phyloP scores from a whole-genome alignment of 1,140 invertebrate genomes.

The Zophobas morio region DNA sequence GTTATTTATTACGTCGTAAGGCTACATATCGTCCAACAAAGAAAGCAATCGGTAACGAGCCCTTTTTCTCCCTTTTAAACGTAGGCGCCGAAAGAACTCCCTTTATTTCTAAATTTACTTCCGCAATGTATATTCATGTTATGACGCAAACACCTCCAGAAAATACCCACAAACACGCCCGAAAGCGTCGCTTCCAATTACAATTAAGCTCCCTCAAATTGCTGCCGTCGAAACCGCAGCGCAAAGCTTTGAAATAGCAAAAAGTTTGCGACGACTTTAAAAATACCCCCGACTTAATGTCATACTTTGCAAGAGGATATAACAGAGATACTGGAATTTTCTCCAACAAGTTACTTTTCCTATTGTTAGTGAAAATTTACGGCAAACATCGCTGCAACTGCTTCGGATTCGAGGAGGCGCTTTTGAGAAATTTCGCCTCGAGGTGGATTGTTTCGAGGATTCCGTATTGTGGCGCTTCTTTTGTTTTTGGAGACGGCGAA shows the following conservation, averaged over 20 bases:
- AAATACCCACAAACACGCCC: neutral
- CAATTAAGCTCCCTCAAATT: neutral
- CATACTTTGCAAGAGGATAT: slow-evolving; percentile 9
- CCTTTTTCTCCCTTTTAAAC: too few relatives aligned
- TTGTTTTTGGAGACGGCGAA: too few relatives aligned
- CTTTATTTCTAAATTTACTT: too few relatives aligned
- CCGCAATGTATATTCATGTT: too few relatives aligned
- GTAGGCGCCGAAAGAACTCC: too few relatives aligned
- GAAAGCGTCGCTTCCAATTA: neutral
- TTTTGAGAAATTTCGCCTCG: slow-evolving; percentile 16
- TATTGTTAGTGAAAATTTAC: slow-evolving; percentile 20
- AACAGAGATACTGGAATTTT: neutral
- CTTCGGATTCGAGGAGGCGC: slow-evolving; percentile 12
- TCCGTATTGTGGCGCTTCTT: too few relatives aligned
- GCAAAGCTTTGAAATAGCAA: too few relatives aligned
- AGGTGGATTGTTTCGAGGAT: slow-evolving; percentile 12
- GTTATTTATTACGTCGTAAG: too few relatives aligned
- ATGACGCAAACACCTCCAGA: neutral
- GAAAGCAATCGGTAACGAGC: too few relatives aligned
- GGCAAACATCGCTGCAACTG: slow-evolving; percentile 26
- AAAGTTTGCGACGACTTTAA: too few relatives aligned
- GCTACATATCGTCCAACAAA: too few relatives aligned
- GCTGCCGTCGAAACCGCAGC: neutral
- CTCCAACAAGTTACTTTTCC: slow-evolving; percentile 19
- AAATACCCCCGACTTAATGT: neutral